Evolutionary conservation across 2,113 vertebrate species (phyloP).

Genomic region (Lampris incognitus): DNA sequence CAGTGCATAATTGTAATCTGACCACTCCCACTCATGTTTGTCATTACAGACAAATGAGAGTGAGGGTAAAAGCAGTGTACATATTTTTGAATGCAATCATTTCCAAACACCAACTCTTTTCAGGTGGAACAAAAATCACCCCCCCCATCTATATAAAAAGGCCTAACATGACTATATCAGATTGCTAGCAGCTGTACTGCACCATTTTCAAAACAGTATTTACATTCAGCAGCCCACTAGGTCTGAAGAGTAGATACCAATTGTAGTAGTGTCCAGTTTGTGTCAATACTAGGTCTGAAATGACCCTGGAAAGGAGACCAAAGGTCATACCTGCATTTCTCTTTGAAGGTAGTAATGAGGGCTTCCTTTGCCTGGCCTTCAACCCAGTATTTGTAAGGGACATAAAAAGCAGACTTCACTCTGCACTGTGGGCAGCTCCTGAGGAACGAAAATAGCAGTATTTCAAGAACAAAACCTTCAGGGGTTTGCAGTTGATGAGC

Average conservation of each 20-base stretch:
- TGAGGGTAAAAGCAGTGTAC: no score
- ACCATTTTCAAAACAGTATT: no score
- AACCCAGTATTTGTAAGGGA: conserved; percentile 91
- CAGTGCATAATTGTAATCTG: no score
- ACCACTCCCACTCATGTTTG: no score
- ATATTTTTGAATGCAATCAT: no score
- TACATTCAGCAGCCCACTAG: no score
- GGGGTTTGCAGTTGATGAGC: background rate
- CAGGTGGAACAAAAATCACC: background rate
- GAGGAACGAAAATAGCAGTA: background rate
- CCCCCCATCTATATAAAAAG: no score
- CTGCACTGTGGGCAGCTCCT: conserved; percentile 92
- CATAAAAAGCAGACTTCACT: conserved; percentile 88
- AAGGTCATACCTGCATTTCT: conserved; percentile 82
- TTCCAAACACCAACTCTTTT: background rate
- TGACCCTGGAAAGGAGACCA: background rate
- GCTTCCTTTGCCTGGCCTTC: conserved; percentile 81
- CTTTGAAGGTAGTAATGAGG: conserved; percentile 86
- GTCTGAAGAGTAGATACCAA: background rate
- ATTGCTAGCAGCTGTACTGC: no score
- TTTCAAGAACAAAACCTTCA: background rate
- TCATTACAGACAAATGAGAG: no score
- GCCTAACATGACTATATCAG: no score
- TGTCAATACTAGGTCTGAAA: no score
- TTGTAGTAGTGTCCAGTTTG: background rate